Evolutionary conservation across 2,797 vertebrate genomes (phyloP).

Genomic region (Taeniopygia guttata): DNA sequence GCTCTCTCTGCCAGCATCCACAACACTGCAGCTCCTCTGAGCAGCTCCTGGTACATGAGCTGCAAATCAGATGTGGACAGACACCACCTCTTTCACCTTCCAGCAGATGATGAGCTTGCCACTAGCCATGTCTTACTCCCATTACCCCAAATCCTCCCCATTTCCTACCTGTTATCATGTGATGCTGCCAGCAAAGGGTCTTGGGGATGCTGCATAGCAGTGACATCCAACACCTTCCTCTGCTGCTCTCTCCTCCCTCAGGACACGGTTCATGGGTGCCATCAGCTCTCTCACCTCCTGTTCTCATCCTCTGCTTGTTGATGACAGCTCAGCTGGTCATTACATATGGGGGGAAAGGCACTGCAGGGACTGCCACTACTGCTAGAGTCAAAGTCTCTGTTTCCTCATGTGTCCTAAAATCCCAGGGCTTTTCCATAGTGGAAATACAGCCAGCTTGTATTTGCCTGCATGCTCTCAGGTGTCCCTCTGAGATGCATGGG

Average conservation of each 20-base stretch:
- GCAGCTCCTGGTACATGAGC: not conserved
- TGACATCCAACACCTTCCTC: not conserved
- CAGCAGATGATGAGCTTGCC: not conserved
- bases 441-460: not conserved
- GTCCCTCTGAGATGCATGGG: not conserved
- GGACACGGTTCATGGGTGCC: accelerated
- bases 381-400: not conserved
- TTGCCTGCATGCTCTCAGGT: not conserved
- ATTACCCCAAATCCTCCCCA: not conserved
- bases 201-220: not conserved
- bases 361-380: not conserved
- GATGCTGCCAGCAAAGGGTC: not conserved
- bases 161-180: not conserved
- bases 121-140: not conserved
- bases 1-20: not conserved
- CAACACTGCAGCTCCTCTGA: not conserved
- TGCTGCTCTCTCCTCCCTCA: not conserved
- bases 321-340: not conserved
- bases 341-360: not conserved
- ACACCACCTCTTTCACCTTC: not conserved
- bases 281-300: not conserved
- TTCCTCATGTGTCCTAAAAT: not conserved
- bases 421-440: not conserved
- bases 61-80: not conserved
- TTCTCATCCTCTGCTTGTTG: not conserved